Conservation (phyloP, 1,140 invertebrate genomes). For the Hycleus phaleratus region DNA sequence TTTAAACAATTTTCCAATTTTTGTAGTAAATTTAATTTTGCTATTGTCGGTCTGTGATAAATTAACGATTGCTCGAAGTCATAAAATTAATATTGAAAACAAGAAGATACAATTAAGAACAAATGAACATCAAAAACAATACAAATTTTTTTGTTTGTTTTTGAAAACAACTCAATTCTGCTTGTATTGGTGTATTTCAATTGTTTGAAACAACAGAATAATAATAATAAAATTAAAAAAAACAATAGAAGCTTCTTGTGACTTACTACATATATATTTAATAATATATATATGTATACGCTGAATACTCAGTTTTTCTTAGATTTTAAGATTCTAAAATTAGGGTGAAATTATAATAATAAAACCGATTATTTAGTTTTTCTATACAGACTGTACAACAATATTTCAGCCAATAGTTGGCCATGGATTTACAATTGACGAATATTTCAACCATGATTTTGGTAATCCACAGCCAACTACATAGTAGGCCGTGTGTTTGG, state of each 20-base stretch:
- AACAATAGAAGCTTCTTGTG: constrained; percentile 23
- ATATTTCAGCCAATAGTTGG: too few species aligned
- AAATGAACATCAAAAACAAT: background rate
- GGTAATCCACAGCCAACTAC: too few species aligned
- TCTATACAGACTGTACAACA: too few species aligned
- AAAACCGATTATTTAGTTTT: background rate
- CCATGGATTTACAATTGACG: too few species aligned
- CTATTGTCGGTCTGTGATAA: constrained; percentile 37
- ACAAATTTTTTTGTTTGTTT: background rate
- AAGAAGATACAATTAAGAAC: constrained; percentile 11
- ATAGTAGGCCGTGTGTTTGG: too few species aligned
- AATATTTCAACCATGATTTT: too few species aligned
- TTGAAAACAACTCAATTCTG: constrained; percentile 3
- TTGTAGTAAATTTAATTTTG: background rate
- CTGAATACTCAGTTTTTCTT: constrained; percentile 23
- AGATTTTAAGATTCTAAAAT: background rate
- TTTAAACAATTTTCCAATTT: constrained; percentile 1
- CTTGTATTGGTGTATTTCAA: background rate
- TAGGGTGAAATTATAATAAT: background rate
- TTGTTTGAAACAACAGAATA: background rate
- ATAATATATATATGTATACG: constrained; percentile 19
- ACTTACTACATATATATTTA: constrained; percentile 11
- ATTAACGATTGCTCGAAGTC: constrained; percentile 26
- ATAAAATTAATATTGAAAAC: constrained; percentile 11
- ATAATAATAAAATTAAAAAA: constrained; percentile 13